These are phyloP conservation scores for Pristionchus mayeri DNA, from an alignment of 2,888 invertebrate species.

Conservation along the genomic window DNA sequence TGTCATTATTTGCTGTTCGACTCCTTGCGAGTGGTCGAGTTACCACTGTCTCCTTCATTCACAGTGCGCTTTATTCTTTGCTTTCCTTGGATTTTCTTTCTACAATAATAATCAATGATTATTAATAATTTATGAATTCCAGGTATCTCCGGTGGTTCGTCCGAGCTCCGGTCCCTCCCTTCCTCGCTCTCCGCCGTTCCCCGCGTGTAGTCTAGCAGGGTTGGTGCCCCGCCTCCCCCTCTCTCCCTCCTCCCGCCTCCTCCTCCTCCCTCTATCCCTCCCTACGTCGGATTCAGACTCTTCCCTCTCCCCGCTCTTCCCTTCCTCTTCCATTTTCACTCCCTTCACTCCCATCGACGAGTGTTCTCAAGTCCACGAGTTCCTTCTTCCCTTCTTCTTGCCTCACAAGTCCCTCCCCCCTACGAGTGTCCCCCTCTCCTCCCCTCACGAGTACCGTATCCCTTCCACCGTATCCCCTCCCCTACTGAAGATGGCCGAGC, in stretches of 20 bases:
- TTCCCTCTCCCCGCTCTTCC: slow-evolving; percentile 1
- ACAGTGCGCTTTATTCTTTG: background rate
- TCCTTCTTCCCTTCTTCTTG: background rate
- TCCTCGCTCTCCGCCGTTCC: slow-evolving; percentile 15
- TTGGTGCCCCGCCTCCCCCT: slow-evolving; percentile 25
- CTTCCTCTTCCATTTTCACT: background rate
- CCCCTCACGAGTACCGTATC: background rate
- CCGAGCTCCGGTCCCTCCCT: background rate
- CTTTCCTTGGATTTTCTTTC: background rate
- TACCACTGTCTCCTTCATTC: too few relatives aligned
- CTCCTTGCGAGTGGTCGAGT: background rate
- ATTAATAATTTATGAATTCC: background rate
- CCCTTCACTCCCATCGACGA: background rate
- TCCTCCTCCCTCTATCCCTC: slow-evolving; percentile 15
- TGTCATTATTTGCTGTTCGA: background rate
- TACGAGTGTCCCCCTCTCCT: background rate
- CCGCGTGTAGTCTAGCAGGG: slow-evolving; percentile 43
- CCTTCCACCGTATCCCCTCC: background rate
- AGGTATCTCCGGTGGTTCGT: background rate
- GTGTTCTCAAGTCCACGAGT: slow-evolving; percentile 1
- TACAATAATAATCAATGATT: too few relatives aligned
- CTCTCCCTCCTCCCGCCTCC: background rate
- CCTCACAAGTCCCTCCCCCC: slow-evolving; percentile 6
- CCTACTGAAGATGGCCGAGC: slow-evolving; percentile 35
- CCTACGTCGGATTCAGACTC: slow-evolving; percentile 26